Evolutionary conservation across 2,888 invertebrate genomes (phyloP), one percentile per base, ranked within the genome.

Genomic region (Platycheirus rosarum): DNA sequence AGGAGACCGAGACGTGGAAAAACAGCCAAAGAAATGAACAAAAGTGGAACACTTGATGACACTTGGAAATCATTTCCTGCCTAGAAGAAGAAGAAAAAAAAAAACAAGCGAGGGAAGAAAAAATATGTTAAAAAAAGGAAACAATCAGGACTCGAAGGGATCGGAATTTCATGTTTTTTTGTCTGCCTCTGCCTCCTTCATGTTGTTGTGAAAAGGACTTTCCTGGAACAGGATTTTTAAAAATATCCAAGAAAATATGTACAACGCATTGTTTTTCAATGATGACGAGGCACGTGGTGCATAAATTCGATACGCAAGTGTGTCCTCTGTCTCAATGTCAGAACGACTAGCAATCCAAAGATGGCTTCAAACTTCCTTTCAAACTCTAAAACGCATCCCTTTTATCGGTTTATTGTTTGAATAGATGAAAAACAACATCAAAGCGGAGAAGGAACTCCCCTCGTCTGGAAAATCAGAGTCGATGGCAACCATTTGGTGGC

Each of bases 11-110:
- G 37, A 32, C 20, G 40, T 40, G 11, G 18, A 11, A n/a, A 53
- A 53, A 48, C 0, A 2, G 16, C 46, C 16, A 35, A 35, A 51
- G 62, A 37, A 37, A 55, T 37, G 46, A 40, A 51, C 26, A 29
- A 53, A 73, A 77, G 77, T 82, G 82, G 66, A 73, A 82, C 82
- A 77, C 82, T 82, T 68, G 71, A 77, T 73, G 77, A 77, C 82
- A 82, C 77, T 82, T 73, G 37, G 71, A 73, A 77, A 73, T 77
- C 82, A 77, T 73, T 77, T 82, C 82, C 82, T 82, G 82, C 82
- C 66, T 63, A 77, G 68, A 40, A 63, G 51, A 60, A 40, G 20
- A 37, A 37, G 60, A 0, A 42, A 26, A 13, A 55, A 57, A 9
- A 40, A 35, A n/a, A 23, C n/a, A 9, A n/a, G 11, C 9, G n/a